These are phyloP conservation scores for Euschistus heros DNA, from an alignment of 1,140 invertebrate genomes.

Conservation along the genomic window DNA sequence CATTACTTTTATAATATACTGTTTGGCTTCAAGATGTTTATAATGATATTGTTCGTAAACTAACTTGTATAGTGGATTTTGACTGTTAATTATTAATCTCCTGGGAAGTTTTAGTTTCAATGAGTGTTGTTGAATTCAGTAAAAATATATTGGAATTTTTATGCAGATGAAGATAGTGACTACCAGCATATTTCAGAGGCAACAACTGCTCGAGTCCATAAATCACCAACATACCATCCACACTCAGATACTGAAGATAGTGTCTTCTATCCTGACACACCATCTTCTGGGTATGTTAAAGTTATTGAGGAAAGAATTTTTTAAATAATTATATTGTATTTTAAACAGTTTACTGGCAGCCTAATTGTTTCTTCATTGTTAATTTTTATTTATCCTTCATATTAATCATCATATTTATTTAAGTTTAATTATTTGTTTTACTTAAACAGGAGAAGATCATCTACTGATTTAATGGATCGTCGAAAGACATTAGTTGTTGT, in stretches of 20 bases:
- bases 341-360: too few species aligned
- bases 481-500: conserved; percentile 41
- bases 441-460: conserved; percentile 26
- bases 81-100: too few species aligned
- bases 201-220: conserved; percentile 30
- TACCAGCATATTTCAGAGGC: conserved; percentile 51
- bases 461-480: conserved; percentile 33
- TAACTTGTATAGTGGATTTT: too few species aligned
- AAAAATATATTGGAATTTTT: conserved; percentile 12
- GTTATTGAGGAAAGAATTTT: not conserved
- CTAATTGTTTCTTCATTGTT: not conserved
- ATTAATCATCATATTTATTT: too few species aligned
- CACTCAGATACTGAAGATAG: conserved; percentile 50
- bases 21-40: too few species aligned
- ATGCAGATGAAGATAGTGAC: conserved; percentile 41
- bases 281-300: conserved; percentile 29
- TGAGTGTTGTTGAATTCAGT: too few species aligned
- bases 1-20: too few species aligned
- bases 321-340: not conserved
- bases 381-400: not conserved
- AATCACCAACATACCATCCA: conserved; percentile 41
- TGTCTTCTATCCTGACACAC: conserved; percentile 42
- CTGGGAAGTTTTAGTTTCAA: too few species aligned
- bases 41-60: too few species aligned
- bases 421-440: too few species aligned